Percentiles rank a stretch among this genome's conserved stretches.
Evolutionary conservation across 2,888 invertebrate genomes (phyloP).

Genomic region (Eremobia ochroleuca): DNA sequence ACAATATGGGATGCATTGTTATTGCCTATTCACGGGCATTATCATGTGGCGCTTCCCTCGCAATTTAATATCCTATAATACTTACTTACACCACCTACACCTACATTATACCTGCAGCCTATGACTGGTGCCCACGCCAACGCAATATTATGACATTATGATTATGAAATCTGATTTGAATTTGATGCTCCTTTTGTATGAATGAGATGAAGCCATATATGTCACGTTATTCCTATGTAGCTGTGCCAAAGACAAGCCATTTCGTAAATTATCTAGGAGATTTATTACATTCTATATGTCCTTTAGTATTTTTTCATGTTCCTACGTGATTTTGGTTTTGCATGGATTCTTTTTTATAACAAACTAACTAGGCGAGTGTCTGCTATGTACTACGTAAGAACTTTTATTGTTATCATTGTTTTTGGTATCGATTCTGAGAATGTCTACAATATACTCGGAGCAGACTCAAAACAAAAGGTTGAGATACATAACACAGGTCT

Average conservation of each 20-base stretch:
- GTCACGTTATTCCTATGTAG: neutral
- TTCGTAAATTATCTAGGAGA: neutral
- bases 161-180: neutral
- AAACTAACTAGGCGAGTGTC: neutral
- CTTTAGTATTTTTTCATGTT: neutral
- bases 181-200: neutral
- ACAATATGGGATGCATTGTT: constrained; percentile 33
- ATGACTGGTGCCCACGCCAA: neutral
- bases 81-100: neutral
- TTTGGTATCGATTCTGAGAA: constrained; percentile 30
- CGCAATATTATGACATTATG: neutral
- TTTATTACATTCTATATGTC: neutral
- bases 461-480: constrained; percentile 23
- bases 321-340: neutral
- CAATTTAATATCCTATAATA: neutral
- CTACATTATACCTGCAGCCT: constrained; percentile 12
- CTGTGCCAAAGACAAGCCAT: neutral
- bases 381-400: neutral
- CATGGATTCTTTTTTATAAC: neutral
- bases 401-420: constrained; percentile 30
- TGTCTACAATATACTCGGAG: constrained; percentile 9
- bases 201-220: neutral
- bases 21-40: constrained; percentile 12
- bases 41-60: constrained; percentile 28
- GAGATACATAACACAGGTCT: constrained; percentile 10